Percentiles rank a stretch among this genome's conserved stretches.
Evolutionary conservation across 2,888 invertebrate genomes (phyloP).

Genomic region (Pollenia angustigena): DNA sequence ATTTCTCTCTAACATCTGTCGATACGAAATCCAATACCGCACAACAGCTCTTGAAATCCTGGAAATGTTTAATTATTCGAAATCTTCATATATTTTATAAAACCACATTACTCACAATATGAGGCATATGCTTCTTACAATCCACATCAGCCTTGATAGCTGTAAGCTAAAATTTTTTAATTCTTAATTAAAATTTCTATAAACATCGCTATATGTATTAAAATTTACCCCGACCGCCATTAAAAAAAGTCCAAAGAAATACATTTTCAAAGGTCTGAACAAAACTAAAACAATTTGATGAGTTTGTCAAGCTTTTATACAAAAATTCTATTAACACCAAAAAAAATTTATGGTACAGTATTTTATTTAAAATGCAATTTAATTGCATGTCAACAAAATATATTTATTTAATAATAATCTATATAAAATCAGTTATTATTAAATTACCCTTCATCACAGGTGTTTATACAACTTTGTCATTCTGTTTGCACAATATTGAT

Average conservation of each 20-base stretch:
- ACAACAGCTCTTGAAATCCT: constrained; percentile 54
- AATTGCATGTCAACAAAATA: constrained; percentile 55
- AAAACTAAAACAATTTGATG: constrained; percentile 25
- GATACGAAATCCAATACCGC: constrained; percentile 37
- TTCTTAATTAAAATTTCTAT: neutral
- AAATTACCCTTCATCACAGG: no score
- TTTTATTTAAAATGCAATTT: constrained; percentile 16
- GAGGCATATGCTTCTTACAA: constrained; percentile 32
- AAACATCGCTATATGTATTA: neutral
- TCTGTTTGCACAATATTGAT: no score
- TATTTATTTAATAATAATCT: constrained; percentile 28
- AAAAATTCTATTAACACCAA: neutral
- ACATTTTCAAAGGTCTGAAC: neutral
- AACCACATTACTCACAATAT: constrained; percentile 38
- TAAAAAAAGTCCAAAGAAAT: constrained; percentile 6
- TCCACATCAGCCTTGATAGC: constrained; percentile 46
- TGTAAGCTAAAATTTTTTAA: constrained; percentile 36
- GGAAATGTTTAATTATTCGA: neutral
- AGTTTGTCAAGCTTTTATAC: constrained; percentile 40
- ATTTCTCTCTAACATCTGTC: constrained; percentile 49
- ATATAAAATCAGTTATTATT: constrained; percentile 11
- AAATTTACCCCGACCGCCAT: constrained; percentile 44
- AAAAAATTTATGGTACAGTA: neutral
- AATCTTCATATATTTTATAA: neutral
- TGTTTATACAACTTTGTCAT: no score